Conservation (phyloP, 2,113 vertebrate genomes). For the Poeciliopsis prolifica region DNA sequence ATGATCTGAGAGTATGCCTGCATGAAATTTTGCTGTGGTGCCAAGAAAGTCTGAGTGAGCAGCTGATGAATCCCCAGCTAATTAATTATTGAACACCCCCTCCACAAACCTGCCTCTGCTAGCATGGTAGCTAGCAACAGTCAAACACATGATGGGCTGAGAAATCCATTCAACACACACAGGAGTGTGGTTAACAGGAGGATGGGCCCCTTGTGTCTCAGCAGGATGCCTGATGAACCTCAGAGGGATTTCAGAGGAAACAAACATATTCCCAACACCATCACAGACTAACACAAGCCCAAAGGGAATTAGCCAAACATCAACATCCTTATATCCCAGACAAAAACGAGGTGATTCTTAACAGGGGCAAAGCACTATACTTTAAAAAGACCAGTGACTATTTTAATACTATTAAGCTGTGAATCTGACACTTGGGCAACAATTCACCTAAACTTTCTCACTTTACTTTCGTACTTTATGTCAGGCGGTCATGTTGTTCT, state of each 20-base stretch:
- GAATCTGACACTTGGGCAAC: no score
- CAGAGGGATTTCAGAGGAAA: slow-evolving; percentile 59
- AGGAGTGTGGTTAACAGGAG: not conserved
- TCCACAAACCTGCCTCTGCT: slow-evolving; percentile 38
- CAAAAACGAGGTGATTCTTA: not conserved
- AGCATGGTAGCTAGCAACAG: slow-evolving; percentile 35
- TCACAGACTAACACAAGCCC: slow-evolving; percentile 12
- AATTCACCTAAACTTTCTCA: not conserved
- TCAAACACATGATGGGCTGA: slow-evolving; percentile 13
- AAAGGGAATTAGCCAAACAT: slow-evolving; percentile 4
- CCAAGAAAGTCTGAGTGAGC: slow-evolving; percentile 48
- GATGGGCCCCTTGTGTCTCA: slow-evolving; percentile 13
- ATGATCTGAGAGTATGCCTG: not conserved
- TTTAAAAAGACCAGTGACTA: not conserved
- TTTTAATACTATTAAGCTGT: not conserved
- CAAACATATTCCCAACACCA: slow-evolving; percentile 45
- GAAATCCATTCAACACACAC: slow-evolving; percentile 15
- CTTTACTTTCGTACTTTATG: not conserved
- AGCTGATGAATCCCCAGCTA: slow-evolving; percentile 56
- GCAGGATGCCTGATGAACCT: slow-evolving; percentile 54
- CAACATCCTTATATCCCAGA: slow-evolving; percentile 1
- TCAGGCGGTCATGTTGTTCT: not conserved
- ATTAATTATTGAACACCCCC: slow-evolving; percentile 70
- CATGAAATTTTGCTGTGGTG: not conserved
- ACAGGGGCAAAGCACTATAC: not conserved